Evolutionary conservation across 2,888 invertebrate genomes (phyloP).

Genomic region (Pseudococcus jackbeardsleyi): DNA sequence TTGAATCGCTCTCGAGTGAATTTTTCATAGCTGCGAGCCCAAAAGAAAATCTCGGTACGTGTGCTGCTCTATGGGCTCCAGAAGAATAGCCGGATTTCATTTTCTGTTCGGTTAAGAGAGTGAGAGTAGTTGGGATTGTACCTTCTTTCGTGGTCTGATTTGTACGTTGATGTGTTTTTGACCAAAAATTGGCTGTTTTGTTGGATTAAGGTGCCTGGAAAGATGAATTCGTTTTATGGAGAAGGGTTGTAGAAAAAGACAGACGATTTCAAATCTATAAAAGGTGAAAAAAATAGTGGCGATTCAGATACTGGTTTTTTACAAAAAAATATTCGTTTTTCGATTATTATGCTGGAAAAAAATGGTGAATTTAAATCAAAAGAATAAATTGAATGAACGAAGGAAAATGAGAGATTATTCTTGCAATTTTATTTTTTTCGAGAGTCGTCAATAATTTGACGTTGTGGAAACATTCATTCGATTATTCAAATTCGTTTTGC

Average conservation of each 20-base stretch:
- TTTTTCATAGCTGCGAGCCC: not conserved
- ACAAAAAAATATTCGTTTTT: too few relatives aligned
- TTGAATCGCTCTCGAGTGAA: slow-evolving; percentile 3
- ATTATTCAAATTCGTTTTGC: too few relatives aligned
- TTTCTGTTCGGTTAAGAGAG: not conserved
- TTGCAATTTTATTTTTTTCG: too few relatives aligned
- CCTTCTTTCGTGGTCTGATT: not conserved
- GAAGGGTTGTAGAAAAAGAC: too few relatives aligned
- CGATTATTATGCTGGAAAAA: too few relatives aligned
- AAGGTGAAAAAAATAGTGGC: not conserved
- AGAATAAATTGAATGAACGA: too few relatives aligned
- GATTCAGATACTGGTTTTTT: too few relatives aligned
- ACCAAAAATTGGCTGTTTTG: not conserved
- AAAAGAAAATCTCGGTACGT: slow-evolving; percentile 1
- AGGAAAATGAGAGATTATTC: too few relatives aligned
- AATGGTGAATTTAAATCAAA: too few relatives aligned
- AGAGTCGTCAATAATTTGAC: too few relatives aligned
- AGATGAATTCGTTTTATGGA: not conserved
- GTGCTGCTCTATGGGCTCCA: not conserved
- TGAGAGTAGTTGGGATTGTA: not conserved
- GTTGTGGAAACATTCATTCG: too few relatives aligned
- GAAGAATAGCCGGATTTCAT: not conserved
- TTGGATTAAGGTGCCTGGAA: not conserved
- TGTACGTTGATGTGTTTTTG: not conserved
- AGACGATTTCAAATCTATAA: too few relatives aligned